Evolutionary conservation across 2,113 vertebrate species (phyloP), one percentile per base, ranked within the genome.

Genomic region (Semnornis frantzii): DNA sequence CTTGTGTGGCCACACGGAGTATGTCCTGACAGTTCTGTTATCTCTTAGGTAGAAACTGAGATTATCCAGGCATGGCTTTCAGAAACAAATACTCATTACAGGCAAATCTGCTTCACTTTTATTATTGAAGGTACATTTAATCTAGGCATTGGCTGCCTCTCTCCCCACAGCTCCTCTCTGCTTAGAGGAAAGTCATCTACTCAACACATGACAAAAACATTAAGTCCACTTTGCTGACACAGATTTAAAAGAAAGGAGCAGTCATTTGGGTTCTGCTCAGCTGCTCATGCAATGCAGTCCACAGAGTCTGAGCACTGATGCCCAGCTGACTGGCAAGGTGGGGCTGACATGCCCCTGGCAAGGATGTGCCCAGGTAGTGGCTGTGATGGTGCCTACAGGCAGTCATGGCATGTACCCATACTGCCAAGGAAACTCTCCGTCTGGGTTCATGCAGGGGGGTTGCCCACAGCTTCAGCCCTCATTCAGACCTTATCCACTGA

Each of bases 21-120:
- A 52, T 54, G 82, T 90, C 87, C 86, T 95, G 93, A 89, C 92
- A 92, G 85, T 76, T 95, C 89, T 86, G 82, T 85, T 95, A 96
- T 95, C 95, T 96, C 84, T 81, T 93, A 94, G 91, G 85, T 90
- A 94, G 77, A 73, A 89, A 73, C 34, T 87, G 94, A 96, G 83
- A 95, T 95, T 94, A 80, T 95, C 90, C 96, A 96, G 94, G 83
- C 89, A 70, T 16, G 24, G 73, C 44, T 88, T 54, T 95, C 42
- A 1, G 69, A 91, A 90, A 90, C 48, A 52, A 81, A 85, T 94
- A 81, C 80, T 91, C 85, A 86, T 69, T 85, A 27, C 65, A 94
- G 58, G 91, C 82, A 92, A 83, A 92, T 87, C 54, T 91, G 85
- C 79, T 90, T 81, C 0, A 0, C 48, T 81, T 90, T 91, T 65